These are phyloP conservation scores for Pheosia tremula DNA, from an alignment of 2,888 invertebrate species.

Conservation along the genomic window DNA sequence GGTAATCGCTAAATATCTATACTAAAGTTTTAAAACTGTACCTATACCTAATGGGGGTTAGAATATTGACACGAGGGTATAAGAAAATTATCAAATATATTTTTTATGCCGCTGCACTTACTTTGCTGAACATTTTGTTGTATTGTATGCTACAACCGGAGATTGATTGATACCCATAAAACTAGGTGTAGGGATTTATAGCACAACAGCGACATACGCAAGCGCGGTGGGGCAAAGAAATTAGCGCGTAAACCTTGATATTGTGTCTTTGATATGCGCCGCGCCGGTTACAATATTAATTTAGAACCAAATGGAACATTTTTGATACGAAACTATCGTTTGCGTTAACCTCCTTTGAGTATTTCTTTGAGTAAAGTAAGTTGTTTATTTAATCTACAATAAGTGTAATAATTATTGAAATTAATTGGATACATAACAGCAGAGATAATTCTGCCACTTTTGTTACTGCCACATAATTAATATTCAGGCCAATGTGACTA, in stretches of 20 bases:
- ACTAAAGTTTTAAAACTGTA: too few relatives aligned
- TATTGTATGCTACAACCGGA: slow-evolving; percentile 24
- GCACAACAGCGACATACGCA: slow-evolving; percentile 6
- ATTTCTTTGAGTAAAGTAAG: not conserved
- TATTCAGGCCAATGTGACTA: too few relatives aligned
- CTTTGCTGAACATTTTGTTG: slow-evolving; percentile 67
- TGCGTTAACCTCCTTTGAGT: not conserved
- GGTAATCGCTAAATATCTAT: too few relatives aligned
- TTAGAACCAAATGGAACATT: not conserved
- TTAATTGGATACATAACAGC: too few relatives aligned
- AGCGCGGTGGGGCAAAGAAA: slow-evolving; percentile 25
- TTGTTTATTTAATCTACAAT: not conserved
- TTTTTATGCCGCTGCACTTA: slow-evolving; percentile 40
- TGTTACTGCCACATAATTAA: too few relatives aligned
- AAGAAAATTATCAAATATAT: not conserved
- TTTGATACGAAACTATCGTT: not conserved
- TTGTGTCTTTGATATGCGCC: slow-evolving; percentile 14
- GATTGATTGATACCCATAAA: slow-evolving; percentile 50
- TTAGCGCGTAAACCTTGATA: slow-evolving; percentile 40
- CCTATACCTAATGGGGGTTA: too few relatives aligned
- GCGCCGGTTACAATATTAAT: not conserved
- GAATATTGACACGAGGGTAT: too few relatives aligned
- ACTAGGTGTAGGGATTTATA: slow-evolving; percentile 46
- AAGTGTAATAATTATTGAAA: not conserved
- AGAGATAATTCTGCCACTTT: too few relatives aligned